Evolutionary conservation across 2,888 invertebrate species (phyloP).

Genomic region (Cantharis nigra): DNA sequence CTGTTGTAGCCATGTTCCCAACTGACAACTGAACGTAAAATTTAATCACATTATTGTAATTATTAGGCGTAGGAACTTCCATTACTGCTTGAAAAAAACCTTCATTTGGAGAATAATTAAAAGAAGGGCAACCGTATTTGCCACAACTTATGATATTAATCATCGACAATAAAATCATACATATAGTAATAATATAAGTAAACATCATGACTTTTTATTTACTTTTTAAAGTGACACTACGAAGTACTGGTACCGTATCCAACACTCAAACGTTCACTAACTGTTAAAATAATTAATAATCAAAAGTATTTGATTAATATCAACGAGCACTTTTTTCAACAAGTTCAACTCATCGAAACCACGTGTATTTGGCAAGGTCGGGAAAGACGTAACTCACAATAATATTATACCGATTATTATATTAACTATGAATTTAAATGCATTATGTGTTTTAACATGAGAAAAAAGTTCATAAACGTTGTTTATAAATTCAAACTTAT

Average conservation of each 20-base stretch:
- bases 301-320: too few species aligned
- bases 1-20: background rate
- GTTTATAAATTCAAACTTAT: too few species aligned
- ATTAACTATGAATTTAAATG: too few species aligned
- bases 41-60: slow-evolving; percentile 35
- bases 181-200: background rate
- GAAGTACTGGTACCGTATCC: background rate
- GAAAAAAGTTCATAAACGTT: too few species aligned
- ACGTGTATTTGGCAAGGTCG: too few species aligned
- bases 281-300: too few species aligned
- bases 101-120: background rate
- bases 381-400: too few species aligned
- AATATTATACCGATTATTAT: too few species aligned
- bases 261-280: too few species aligned
- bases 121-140: background rate
- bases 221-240: background rate
- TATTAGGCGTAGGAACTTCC: slow-evolving; percentile 47
- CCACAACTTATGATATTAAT: background rate
- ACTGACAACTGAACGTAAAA: slow-evolving; percentile 45
- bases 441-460: too few species aligned
- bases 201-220: background rate
- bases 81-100: slow-evolving; percentile 32
- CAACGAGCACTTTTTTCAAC: too few species aligned
- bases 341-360: too few species aligned
- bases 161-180: background rate